A percentile compares a stretch with the other conserved stretches of the same genome.
Conservation (phyloP, 2,113 vertebrate genomes). For the Corythornis vintsioides region DNA sequence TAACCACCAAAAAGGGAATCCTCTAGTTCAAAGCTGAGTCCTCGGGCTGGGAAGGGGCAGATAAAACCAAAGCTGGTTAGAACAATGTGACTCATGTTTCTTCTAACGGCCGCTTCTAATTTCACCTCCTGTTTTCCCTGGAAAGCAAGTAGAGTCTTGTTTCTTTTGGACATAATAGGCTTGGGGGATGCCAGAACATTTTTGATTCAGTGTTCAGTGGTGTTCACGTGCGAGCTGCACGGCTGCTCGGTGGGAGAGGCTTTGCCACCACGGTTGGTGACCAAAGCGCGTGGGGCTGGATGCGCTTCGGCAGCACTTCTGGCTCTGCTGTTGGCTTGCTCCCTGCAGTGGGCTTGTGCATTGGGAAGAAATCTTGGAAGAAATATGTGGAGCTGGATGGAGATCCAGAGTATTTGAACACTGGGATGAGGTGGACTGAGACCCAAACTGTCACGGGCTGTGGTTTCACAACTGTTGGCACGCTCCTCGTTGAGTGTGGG, state of each 20-base stretch:
- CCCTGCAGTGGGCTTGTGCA: background rate
- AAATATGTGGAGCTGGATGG: background rate
- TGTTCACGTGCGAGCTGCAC: fast-evolving
- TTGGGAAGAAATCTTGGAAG: background rate
- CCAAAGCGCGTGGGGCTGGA: background rate
- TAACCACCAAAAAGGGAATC: background rate
- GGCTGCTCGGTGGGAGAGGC: background rate
- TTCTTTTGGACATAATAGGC: background rate
- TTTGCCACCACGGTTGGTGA: background rate
- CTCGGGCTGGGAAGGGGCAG: background rate
- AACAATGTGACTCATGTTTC: background rate
- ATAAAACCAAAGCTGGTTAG: background rate
- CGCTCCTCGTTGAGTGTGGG: background rate
- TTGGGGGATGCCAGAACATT: background rate
- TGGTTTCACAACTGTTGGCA: fast-evolving
- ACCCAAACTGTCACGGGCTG: background rate
- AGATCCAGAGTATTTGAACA: background rate
- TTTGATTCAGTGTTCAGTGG: background rate
- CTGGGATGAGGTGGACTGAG: background rate
- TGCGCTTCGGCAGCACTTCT: fast-evolving
- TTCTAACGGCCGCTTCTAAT: background rate
- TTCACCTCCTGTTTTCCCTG: constrained; percentile 47
- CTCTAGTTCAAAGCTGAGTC: background rate
- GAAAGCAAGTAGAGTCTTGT: background rate
- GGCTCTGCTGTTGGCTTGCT: background rate